Evolutionary conservation across 2,797 vertebrate genomes (phyloP), one percentile per base, ranked within the genome.

Genomic region (Ctenopoma kingsleyae): DNA sequence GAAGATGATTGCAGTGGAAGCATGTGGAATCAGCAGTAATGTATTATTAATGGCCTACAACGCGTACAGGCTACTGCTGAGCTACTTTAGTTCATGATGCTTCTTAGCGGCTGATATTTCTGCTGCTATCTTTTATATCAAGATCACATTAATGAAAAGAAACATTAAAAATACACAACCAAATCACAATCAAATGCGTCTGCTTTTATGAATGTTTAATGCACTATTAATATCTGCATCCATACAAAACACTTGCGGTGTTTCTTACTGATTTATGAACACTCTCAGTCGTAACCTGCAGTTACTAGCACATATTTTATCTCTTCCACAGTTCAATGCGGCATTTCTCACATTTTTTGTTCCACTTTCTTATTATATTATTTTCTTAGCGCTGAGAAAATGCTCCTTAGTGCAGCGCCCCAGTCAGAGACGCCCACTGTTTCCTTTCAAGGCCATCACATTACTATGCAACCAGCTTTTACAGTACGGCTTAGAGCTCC

Each of bases 1-100:
- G 55, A 67, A 69, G 81, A 71, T 76, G 79, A 83, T 81, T 82
- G 78, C 76, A 41, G 76, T 60, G 74, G 75, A 75, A 76, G 84
- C 79, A 48, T 84, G 81, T 87, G 83, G 78, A 80, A 86, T 88
- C 84, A 86, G 76, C 84, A 81, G 58, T 80, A 64, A 81, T 85
- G 77, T 57, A 71, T 91, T 86, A 88, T 89, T 87, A 84, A 91
- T 78, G 84, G 43, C 69, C 71, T 53, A 43, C 72, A 15, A 62
- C 74, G 38, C 57, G 20, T 35, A n/a, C 75, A 55, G 54, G 23
- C 73, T 50, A 7, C 70, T 19, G 72, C 67, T 77, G 74, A 22
- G 72, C 57, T 67, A 53, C 82, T 63, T 59, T 59, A 72, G 70
- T 75, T 82, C 43, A 71, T 16, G 71, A 76, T 5, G 60, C 75